These are phyloP conservation scores for Gandaritis pyraliata DNA, from an alignment of 2,888 invertebrate species.

Conservation along the genomic window DNA sequence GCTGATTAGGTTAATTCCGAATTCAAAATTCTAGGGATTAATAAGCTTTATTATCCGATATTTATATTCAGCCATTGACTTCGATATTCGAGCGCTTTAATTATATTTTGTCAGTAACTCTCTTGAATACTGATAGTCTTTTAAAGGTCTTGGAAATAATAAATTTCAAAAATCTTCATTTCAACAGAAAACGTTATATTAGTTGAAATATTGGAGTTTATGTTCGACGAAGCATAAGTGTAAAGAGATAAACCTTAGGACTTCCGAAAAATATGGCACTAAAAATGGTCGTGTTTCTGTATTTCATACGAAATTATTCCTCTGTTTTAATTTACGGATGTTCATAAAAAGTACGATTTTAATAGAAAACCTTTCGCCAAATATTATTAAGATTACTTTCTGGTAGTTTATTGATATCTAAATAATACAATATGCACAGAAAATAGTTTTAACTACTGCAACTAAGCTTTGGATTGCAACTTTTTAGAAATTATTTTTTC, in stretches of 20 bases:
- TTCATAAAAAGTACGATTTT: constrained; percentile 32
- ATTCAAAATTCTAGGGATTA: constrained; percentile 62
- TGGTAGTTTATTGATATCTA: no score
- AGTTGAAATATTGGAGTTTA: constrained; percentile 23
- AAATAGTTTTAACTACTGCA: no score
- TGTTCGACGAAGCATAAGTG: constrained; percentile 28
- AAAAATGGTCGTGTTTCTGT: constrained; percentile 35
- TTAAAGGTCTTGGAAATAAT: not conserved
- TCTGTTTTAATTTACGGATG: constrained; percentile 32
- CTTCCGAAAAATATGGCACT: constrained; percentile 32
- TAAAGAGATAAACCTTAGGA: constrained; percentile 29
- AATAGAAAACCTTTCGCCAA: constrained; percentile 26
- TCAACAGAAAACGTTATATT: not conserved
- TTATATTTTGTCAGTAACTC: constrained; percentile 11
- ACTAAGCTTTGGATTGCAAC: no score
- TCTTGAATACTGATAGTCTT: constrained; percentile 22
- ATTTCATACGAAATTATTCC: constrained; percentile 32
- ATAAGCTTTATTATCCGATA: constrained; percentile 39
- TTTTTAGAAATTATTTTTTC: no score
- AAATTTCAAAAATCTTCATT: not conserved
- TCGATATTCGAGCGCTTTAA: constrained; percentile 9
- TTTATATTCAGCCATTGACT: constrained; percentile 31
- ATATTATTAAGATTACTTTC: not conserved
- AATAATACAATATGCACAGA: no score
- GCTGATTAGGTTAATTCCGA: constrained; percentile 67